These are phyloP conservation scores for Anolis carolinensis DNA, from an alignment of 2,113 vertebrate species.

Conservation along the genomic window DNA sequence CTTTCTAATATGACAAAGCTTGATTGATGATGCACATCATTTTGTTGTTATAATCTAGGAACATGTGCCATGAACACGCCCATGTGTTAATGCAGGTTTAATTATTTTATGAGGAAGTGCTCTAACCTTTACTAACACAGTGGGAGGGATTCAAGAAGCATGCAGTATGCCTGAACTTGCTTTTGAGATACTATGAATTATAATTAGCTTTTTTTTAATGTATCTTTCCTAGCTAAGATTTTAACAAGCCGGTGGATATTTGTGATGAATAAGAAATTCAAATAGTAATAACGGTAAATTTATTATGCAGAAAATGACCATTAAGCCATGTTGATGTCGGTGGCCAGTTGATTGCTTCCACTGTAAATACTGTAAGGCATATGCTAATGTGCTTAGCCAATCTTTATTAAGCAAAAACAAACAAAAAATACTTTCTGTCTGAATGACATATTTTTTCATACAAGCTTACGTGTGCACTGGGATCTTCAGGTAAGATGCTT, in stretches of 20 bases:
- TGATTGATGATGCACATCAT: background rate
- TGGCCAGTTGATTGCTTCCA: too few relatives aligned
- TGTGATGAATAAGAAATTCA: background rate
- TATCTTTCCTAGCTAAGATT: background rate
- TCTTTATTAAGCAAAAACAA: too few relatives aligned
- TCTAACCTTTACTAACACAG: background rate
- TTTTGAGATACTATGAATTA: background rate
- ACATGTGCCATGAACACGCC: background rate
- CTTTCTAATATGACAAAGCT: background rate
- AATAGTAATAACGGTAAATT: too few relatives aligned
- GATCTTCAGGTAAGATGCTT: too few relatives aligned
- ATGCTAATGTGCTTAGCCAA: too few relatives aligned
- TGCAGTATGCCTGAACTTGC: background rate
- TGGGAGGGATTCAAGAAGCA: background rate
- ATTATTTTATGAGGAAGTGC: background rate
- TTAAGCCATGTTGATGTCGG: too few relatives aligned
- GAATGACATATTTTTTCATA: too few relatives aligned
- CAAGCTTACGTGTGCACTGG: too few relatives aligned
- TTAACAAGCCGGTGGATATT: background rate
- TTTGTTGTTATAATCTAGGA: background rate
- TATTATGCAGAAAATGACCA: too few relatives aligned
- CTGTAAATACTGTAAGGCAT: too few relatives aligned
- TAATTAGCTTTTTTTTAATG: background rate
- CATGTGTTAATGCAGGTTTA: background rate
- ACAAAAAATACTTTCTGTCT: too few relatives aligned